Percentiles rank a stretch among this genome's conserved stretches.
phyloP scores from a whole-genome alignment of 2,888 invertebrate species.

The Eremobia ochroleuca region DNA sequence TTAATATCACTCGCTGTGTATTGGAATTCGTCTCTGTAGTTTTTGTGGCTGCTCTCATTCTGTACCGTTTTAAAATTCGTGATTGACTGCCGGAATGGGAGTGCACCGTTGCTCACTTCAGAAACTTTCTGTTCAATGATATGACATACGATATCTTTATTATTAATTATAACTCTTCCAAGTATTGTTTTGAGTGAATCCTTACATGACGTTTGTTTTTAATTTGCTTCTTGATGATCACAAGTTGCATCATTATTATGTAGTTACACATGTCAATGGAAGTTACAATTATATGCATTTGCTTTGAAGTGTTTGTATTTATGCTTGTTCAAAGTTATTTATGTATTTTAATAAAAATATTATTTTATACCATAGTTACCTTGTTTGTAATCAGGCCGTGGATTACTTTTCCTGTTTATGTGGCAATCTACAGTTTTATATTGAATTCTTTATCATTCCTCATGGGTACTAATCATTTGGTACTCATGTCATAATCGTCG shows the following conservation, averaged over 20 bases:
- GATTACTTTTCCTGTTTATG: constrained; percentile 46
- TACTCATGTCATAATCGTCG: constrained; percentile 35
- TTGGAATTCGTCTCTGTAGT: constrained; percentile 36
- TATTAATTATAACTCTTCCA: constrained; percentile 18
- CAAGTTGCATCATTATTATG: constrained; percentile 37
- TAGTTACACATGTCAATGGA: constrained; percentile 28
- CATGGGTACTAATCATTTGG: constrained; percentile 8
- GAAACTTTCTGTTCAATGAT: constrained; percentile 20
- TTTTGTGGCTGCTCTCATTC: constrained; percentile 50
- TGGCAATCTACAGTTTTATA: constrained; percentile 24
- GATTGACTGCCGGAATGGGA: constrained; percentile 59
- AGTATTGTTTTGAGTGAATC: constrained; percentile 28
- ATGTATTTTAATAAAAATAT: constrained; percentile 20
- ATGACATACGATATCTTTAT: constrained; percentile 33
- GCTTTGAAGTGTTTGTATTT: constrained; percentile 28
- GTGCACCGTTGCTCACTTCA: constrained; percentile 56
- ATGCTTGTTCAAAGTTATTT: constrained; percentile 27
- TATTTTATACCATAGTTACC: constrained; percentile 21
- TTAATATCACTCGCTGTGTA: constrained; percentile 15
- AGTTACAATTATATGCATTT: constrained; percentile 31
- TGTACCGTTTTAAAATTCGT: constrained; percentile 61
- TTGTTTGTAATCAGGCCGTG: constrained; percentile 24
- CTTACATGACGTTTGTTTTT: constrained; percentile 27
- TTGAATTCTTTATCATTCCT: background rate
- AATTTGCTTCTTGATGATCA: constrained; percentile 41